Evolutionary conservation across 2,888 invertebrate genomes (phyloP), one percentile per base, ranked within the genome.

Genomic region (Meganola albula): DNA sequence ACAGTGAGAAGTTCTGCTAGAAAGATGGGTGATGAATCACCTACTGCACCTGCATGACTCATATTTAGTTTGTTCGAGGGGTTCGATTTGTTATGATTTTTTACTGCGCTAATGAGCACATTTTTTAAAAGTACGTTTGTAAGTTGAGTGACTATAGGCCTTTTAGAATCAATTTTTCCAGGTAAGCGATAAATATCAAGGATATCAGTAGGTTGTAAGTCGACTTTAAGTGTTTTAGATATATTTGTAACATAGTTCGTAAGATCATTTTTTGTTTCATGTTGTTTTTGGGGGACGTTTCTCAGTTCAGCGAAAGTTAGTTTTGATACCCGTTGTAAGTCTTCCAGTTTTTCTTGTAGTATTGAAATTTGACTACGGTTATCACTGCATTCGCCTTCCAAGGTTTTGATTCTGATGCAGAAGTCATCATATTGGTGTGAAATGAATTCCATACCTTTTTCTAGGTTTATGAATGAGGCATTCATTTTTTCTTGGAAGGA

Each of bases 1-100:
- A 13, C 18, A n/a, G 31, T 31, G 4, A 31, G 18, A n/a, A 24
- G 27, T 21, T 27, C 27, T 12, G 27, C 20, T 12, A 27, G 5
- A 11, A 11, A 27, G 3, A 20, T 10, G 2, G 31, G 24, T n/a
- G n/a, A 5, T 18, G 18, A 11, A 12, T n/a, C 10, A 4, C 12
- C 12, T 14, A 9, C 14, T 9, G 10, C 4, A 14, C 25, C 25
- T 5, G 18, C 18, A 7, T 12, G 24, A 8, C 16, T 20, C 21
- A 27, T 7, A 4, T 27, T 27, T 4, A 12, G 18, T 5, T 21
- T 18, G 21, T 3, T 21, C 8, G 3, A n/a, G 3, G 20, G 20
- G 8, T 20, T 20, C 8, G 8, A 20, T 20, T 20, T 20, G 25
- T 25, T 25, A 14, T 10, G 14, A 4, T 8, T 14, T 25, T 25